Percentiles rank a stretch among this genome's conserved stretches.
Conservation (phyloP, 2,113 vertebrate species). For the Ranitomeya variabilis region DNA sequence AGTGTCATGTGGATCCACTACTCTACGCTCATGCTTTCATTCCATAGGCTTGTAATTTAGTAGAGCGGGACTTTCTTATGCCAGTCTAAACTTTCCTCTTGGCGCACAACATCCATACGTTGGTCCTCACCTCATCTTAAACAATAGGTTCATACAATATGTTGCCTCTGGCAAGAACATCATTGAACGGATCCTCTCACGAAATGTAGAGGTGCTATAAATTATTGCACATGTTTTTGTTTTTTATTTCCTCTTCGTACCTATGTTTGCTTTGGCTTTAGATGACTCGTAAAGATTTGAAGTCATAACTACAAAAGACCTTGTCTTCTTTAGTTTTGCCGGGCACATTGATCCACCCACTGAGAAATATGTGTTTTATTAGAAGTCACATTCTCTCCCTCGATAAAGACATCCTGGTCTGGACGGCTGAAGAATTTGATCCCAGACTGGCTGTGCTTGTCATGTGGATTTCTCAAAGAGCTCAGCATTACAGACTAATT, state of each 20-base stretch:
- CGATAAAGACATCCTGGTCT: not conserved
- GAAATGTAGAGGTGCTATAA: constrained; percentile 10
- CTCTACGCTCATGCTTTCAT: not conserved
- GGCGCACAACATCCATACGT: not conserved
- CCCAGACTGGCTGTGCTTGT: not conserved
- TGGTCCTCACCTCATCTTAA: not conserved
- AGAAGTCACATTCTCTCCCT: constrained; percentile 25
- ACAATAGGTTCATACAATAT: constrained; percentile 49
- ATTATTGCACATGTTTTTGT: constrained; percentile 12
- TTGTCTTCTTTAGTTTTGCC: constrained; percentile 12
- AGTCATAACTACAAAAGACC: constrained; percentile 43
- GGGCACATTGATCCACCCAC: constrained; percentile 43
- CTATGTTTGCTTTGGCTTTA: constrained; percentile 41
- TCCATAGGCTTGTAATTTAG: not conserved
- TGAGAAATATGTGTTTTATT: constrained; percentile 31
- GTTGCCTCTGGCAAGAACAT: constrained; percentile 13
- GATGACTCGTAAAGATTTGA: constrained; percentile 13
- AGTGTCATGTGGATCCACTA: not conserved
- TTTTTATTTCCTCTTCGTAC: constrained; percentile 24
- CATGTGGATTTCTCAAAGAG: constrained; percentile 54
- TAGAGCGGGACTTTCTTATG: not conserved
- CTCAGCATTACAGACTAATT: constrained; percentile 59
- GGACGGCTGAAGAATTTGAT: constrained; percentile 14
- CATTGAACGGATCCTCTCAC: constrained; percentile 7
- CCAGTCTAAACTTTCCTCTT: not conserved